Conservation (phyloP, 2,113 vertebrate species). For the Dipodomys stephensi region DNA sequence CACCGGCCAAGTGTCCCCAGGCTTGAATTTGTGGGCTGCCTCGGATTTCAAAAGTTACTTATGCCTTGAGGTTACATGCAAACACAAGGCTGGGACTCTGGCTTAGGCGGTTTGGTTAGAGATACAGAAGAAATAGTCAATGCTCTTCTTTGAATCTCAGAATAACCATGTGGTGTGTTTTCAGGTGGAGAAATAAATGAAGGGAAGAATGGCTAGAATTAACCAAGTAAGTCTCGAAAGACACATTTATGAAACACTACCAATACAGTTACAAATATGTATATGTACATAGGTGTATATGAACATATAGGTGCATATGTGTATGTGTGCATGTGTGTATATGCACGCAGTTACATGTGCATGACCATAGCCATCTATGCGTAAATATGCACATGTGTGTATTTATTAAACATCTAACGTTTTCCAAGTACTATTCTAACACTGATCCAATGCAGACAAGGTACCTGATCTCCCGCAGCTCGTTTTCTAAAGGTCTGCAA, state of each 20-base stretch:
- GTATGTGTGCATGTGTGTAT: too few relatives aligned
- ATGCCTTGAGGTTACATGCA: not conserved
- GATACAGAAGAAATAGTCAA: not conserved
- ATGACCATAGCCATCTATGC: too few relatives aligned
- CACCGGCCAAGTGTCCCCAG: not conserved
- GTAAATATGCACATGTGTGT: not conserved
- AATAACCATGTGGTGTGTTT: not conserved
- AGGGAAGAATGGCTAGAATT: not conserved
- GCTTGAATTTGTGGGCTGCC: not conserved
- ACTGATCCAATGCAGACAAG: not conserved
- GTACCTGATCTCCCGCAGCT: not conserved
- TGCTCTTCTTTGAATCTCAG: not conserved
- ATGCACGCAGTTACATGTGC: not conserved
- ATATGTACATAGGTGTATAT: too few relatives aligned
- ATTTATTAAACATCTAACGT: not conserved
- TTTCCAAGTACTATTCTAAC: not conserved
- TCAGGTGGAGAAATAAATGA: not conserved
- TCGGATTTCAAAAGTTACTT: conserved; percentile 48
- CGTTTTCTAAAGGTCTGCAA: not conserved
- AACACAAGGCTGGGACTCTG: not conserved
- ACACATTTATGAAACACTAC: too few relatives aligned
- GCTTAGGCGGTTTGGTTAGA: not conserved
- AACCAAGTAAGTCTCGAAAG: too few relatives aligned
- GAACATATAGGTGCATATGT: too few relatives aligned
- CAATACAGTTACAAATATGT: too few relatives aligned